A percentile compares a stretch with the other conserved stretches of the same genome.
phyloP scores from a whole-genome alignment of 2,888 invertebrate species.

The Eulithis testata region DNA sequence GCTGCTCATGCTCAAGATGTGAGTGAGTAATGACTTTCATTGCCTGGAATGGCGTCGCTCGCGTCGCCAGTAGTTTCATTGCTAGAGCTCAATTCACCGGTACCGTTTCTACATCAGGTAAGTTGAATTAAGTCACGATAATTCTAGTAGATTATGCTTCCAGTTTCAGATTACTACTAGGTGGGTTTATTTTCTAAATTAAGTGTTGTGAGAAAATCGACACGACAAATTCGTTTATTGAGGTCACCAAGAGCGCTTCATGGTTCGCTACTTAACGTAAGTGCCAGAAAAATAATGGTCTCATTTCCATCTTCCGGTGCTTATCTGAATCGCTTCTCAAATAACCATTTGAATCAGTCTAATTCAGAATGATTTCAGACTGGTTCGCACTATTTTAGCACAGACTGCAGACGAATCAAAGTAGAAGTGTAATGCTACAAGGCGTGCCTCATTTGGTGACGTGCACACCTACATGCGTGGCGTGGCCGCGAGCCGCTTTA shows the following conservation, averaged over 20 bases:
- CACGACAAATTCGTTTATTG: conserved; percentile 54
- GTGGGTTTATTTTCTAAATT: conserved; percentile 31
- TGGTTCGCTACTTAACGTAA: conserved; percentile 51
- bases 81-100: conserved; percentile 56
- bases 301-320: conserved; percentile 46
- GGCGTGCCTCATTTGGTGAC: conserved; percentile 66
- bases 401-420: conserved; percentile 36
- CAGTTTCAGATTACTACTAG: conserved; percentile 27
- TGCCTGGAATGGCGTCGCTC: conserved; percentile 66
- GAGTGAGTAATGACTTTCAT: conserved; percentile 77
- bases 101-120: conserved; percentile 62
- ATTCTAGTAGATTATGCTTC: conserved; percentile 27
- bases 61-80: conserved; percentile 55
- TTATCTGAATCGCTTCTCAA: conserved; percentile 33
- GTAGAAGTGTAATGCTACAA: conserved; percentile 49
- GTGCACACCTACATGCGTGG: conserved; percentile 72
- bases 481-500: conserved; percentile 78
- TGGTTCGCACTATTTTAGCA: conserved; percentile 37
- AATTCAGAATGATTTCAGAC: conserved; percentile 7
- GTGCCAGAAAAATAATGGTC: conserved; percentile 54
- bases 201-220: conserved; percentile 37
- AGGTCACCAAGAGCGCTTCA: conserved; percentile 60
- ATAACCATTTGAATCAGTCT: conserved; percentile 10
- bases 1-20: conserved; percentile 45
- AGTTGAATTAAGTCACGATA: conserved; percentile 34